These are phyloP conservation scores for Pseudanteris insignis DNA, from an alignment of 2,888 invertebrate genomes.

Conservation along the genomic window DNA sequence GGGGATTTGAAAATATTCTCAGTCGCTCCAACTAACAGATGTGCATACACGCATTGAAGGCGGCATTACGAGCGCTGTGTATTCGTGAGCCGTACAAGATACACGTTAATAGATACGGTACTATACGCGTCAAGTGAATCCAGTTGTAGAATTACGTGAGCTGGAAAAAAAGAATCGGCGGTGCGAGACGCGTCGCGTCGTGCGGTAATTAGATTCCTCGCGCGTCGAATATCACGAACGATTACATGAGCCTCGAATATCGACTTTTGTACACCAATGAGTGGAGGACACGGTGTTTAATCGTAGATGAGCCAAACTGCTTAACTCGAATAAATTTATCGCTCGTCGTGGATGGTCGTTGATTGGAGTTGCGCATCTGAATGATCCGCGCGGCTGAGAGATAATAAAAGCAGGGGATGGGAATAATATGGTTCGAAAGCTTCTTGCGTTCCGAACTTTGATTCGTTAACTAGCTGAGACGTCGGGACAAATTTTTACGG, in stretches of 20 bases:
- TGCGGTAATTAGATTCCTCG: constrained; percentile 38
- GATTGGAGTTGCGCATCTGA: no score
- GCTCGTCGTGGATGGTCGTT: no score
- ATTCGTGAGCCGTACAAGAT: constrained; percentile 34
- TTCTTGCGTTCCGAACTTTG: no score
- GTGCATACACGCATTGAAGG: constrained; percentile 14
- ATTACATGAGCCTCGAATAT: constrained; percentile 43
- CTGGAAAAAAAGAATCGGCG: constrained; percentile 37
- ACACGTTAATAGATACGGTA: constrained; percentile 46
- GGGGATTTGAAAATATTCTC: no score
- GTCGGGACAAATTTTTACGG: no score
- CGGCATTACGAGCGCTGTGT: constrained; percentile 32
- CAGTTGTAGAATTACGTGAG: constrained; percentile 45
- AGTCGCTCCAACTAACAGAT: constrained; percentile 28
- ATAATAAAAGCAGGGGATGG: no score
- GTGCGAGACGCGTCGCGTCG: constrained; percentile 32
- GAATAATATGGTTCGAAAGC: no score
- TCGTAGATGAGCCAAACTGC: no score
- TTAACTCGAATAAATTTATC: no score
- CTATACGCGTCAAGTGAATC: constrained; percentile 45
- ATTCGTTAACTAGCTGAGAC: no score
- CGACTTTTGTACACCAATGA: constrained; percentile 36
- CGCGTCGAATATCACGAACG: constrained; percentile 41
- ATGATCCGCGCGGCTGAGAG: no score
- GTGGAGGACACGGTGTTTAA: no score